phyloP scores from a whole-genome alignment of 1,140 invertebrate genomes.

The Eupeodes corollae region DNA sequence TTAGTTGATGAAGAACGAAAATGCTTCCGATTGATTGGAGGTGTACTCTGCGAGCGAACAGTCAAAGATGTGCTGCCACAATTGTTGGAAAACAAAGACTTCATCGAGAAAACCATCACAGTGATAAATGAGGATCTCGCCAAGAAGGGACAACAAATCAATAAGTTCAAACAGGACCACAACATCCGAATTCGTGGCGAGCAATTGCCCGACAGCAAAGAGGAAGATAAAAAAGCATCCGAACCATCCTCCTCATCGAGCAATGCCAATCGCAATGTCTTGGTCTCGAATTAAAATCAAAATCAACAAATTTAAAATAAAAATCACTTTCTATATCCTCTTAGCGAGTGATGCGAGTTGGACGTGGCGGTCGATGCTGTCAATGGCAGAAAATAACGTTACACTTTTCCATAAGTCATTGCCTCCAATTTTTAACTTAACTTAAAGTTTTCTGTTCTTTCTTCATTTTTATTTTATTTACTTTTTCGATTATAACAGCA shows the following conservation, averaged over 20 bases:
- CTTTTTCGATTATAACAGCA: no score
- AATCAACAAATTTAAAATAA: no score
- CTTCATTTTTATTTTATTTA: no score
- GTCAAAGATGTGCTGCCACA: constrained; percentile 85
- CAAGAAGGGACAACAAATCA: constrained; percentile 82
- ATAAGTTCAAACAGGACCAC: constrained; percentile 85
- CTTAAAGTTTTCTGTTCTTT: no score
- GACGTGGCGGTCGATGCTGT: no score
- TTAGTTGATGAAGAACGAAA: constrained; percentile 73
- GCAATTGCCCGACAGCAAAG: constrained; percentile 39
- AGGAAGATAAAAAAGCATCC: constrained; percentile 27
- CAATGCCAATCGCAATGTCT: constrained; percentile 44
- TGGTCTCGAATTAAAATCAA: constrained; percentile 39
- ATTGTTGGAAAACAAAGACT: constrained; percentile 68
- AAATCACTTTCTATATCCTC: no score
- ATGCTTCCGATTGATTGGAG: constrained; percentile 89
- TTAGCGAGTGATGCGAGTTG: no score
- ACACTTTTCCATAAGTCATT: no score
- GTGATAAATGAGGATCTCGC: constrained; percentile 67
- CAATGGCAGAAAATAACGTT: no score
- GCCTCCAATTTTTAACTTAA: no score
- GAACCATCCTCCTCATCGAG: constrained; percentile 19
- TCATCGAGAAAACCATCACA: constrained; percentile 67
- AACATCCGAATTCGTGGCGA: constrained; percentile 70
- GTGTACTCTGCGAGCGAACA: constrained; percentile 83